Conservation (phyloP, 2,888 invertebrate species). For the Cosmia pyralina region DNA sequence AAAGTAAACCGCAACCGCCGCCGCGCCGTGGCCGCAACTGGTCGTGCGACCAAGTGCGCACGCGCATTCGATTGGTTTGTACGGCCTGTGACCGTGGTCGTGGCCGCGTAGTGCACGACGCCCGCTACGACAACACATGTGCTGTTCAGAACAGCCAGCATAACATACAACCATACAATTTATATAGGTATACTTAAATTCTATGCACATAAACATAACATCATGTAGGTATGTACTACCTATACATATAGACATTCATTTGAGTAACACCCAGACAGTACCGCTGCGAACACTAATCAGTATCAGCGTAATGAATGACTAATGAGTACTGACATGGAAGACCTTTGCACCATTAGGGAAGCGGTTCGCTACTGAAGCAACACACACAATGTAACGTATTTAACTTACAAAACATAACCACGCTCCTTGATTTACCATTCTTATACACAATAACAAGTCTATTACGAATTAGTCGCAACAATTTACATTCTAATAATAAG, state of each 20-base stretch:
- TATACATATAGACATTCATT: neutral
- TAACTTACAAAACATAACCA: slow-evolving; percentile 59
- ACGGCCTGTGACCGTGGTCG: neutral
- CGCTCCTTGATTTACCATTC: slow-evolving; percentile 65
- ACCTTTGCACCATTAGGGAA: slow-evolving; percentile 18
- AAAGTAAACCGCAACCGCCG: too few species aligned
- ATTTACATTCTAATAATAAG: slow-evolving; percentile 16
- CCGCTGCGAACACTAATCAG: neutral
- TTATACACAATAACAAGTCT: slow-evolving; percentile 62
- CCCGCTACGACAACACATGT: neutral
- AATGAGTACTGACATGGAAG: neutral
- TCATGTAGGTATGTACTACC: neutral
- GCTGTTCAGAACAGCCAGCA: neutral
- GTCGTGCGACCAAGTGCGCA: neutral
- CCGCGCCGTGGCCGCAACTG: too few species aligned
- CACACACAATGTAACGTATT: slow-evolving; percentile 35
- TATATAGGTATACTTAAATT: neutral
- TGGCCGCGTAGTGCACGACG: neutral
- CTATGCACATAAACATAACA: neutral
- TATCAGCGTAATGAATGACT: neutral
- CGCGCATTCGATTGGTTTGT: neutral
- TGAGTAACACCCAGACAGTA: slow-evolving; percentile 1
- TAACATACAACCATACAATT: neutral
- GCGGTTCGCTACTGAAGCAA: neutral
- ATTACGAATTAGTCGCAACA: slow-evolving; percentile 39